phyloP scores from a whole-genome alignment of 2,888 invertebrate species.

The Subacronicta megacephala region DNA sequence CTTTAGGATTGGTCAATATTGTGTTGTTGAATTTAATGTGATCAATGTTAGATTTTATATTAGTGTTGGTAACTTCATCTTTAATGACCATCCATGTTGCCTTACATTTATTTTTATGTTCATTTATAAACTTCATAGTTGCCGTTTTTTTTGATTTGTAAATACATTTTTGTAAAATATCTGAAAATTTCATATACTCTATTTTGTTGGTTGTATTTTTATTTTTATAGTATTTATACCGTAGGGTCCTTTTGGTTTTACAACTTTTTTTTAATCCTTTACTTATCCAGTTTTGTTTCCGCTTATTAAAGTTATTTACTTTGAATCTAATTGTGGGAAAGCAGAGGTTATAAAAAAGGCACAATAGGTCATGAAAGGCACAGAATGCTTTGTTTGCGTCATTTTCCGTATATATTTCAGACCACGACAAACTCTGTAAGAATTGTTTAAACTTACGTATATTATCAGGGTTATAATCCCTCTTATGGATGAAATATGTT shows the following conservation, averaged over 20 bases:
- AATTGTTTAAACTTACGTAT: constrained; percentile 7
- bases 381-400: constrained; percentile 9
- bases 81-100: constrained; percentile 5
- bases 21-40: background rate
- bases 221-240: constrained; percentile 10
- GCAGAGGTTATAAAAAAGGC: constrained; percentile 9
- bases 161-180: constrained; percentile 1
- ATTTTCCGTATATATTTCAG: background rate
- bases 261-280: background rate
- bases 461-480: background rate
- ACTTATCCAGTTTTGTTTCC: constrained; percentile 9
- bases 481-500: background rate
- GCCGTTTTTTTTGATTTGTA: background rate
- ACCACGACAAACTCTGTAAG: constrained; percentile 4
- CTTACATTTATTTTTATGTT: constrained; percentile 10
- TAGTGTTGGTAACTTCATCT: constrained; percentile 1
- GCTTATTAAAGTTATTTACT: constrained; percentile 1
- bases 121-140: constrained; percentile 6
- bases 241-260: background rate
- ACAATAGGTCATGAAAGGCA: constrained; percentile 5
- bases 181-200: constrained; percentile 4
- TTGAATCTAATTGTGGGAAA: constrained; percentile 6
- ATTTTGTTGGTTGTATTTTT: constrained; percentile 4
- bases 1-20: background rate
- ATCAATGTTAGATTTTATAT: background rate